A percentile compares a stretch with the other conserved stretches of the same genome.
Conservation (phyloP, 2,888 invertebrate genomes). For the Thereva nobilitata region DNA sequence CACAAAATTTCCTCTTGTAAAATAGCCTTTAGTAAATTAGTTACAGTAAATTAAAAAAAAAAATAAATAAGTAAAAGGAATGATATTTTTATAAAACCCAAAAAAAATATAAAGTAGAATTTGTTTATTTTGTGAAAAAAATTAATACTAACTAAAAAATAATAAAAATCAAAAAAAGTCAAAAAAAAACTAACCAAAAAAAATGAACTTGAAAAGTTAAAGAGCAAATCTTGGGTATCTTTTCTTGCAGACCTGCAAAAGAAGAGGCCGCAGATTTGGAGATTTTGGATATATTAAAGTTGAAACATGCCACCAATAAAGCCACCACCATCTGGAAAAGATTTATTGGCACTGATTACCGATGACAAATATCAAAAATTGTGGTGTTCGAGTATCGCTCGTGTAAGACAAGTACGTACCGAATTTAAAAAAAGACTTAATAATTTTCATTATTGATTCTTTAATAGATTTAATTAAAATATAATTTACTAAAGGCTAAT, state of each 20-base stretch:
- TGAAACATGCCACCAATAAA: constrained; percentile 31
- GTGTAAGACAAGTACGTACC: constrained; percentile 37
- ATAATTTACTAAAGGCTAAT: constrained; percentile 36
- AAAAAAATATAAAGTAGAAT: neutral
- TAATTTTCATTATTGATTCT: constrained; percentile 10
- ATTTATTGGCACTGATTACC: constrained; percentile 22
- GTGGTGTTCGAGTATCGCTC: constrained; percentile 35
- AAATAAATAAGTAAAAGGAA: neutral
- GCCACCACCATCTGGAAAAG: constrained; percentile 19
- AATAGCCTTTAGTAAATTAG: constrained; percentile 35
- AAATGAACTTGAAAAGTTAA: constrained; percentile 24
- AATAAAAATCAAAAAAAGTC: constrained; percentile 3
- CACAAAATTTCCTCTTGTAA: neutral
- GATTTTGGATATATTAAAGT: constrained; percentile 23
- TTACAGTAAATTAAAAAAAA: constrained; percentile 4
- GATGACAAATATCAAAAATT: constrained; percentile 33
- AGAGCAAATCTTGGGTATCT: constrained; percentile 27
- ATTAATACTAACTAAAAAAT: neutral
- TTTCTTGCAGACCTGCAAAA: constrained; percentile 31
- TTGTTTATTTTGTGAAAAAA: neutral
- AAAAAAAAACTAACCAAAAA: neutral
- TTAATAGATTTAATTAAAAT: constrained; percentile 1
- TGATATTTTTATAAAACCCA: neutral
- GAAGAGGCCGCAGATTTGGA: constrained; percentile 2
- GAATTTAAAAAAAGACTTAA: constrained; percentile 19